Base-by-base conservation (phyloP, 2,797 vertebrate genomes). In the Hippocampus kuda region DNA sequence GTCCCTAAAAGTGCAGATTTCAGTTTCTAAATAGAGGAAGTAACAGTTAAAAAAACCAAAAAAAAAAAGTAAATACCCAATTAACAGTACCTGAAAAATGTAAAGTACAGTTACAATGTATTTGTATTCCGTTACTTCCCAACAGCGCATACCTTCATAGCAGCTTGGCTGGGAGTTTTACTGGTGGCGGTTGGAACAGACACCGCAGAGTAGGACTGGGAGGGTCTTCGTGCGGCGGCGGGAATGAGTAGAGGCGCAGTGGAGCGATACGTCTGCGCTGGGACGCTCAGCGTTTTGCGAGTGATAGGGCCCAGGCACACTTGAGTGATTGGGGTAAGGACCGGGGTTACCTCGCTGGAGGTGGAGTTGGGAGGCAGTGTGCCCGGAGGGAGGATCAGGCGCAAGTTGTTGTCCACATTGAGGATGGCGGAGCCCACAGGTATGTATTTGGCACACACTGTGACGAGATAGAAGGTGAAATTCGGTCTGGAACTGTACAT, bases 331-430 rank as follows among this genome's bases (percentile, higher is more conserved):
- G 89, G 86, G 9, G 83, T 86, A 22, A 86, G 49, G 49, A 84
- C 66, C 0, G 86, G 64, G 2, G 81, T 65, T 10, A 85, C 67
- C 20, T 83, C 73, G 69, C 53, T 71, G 51, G 82, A 79, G 46
- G 74, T 76, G 59, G 86, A 75, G 9, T 83, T 69, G 41, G 83
- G 51, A 2, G 91, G 80, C 56, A 91, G 73, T 54, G 78, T 63
- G 5, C 87, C 84, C n/a, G 90, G 85, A 20, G 91, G 90, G 7
- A 93, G 83, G 68, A 92, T 88, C 54, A 92, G 72, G 64, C 90
- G 91, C 70, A 92, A 69, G 75, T 85, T 89, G 74, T 86, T 77
- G 30, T 86, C 89, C 64, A 90, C 79, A 22, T 87, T 84, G 0
- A 92, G 78, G n/a, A 89, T 72, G 5, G 90, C 68, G 2, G 87